phyloP scores from a whole-genome alignment of 2,888 invertebrate genomes.

The Lasius fuliginosus region DNA sequence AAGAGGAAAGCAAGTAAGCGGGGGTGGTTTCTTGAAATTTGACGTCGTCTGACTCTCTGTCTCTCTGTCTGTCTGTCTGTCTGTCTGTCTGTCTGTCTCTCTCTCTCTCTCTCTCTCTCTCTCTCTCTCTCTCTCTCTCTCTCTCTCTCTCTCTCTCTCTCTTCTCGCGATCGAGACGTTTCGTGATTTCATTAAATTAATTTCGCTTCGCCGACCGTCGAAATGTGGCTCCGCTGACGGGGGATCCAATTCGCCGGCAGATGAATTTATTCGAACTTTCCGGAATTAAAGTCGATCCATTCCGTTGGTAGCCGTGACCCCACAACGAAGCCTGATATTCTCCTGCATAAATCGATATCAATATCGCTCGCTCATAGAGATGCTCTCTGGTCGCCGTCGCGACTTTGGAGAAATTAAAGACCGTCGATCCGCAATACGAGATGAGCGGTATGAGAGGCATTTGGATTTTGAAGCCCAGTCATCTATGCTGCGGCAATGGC shows the following conservation, averaged over 20 bases:
- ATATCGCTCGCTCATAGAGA: constrained; percentile 60
- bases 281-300: constrained; percentile 51
- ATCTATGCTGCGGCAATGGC: constrained; percentile 93
- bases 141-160: not conserved
- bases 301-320: not conserved
- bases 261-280: constrained; percentile 57
- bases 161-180: constrained; percentile 21
- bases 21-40: constrained; percentile 31
- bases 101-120: not conserved
- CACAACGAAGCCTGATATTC: constrained; percentile 21
- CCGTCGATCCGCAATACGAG: constrained; percentile 80
- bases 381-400: constrained; percentile 59
- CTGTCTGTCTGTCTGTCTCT: too few relatives aligned
- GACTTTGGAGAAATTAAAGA: constrained; percentile 75
- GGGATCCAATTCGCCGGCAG: constrained; percentile 38
- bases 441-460: constrained; percentile 93
- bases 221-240: constrained; percentile 25
- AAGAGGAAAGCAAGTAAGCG: not conserved
- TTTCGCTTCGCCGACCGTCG: constrained; percentile 39
- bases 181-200: constrained; percentile 55
- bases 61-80: too few relatives aligned
- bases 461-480: constrained; percentile 96
- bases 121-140: not conserved
- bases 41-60: not conserved
- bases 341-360: constrained; percentile 53